Evolutionary conservation across 1,140 invertebrate species (phyloP), one percentile per base, ranked within the genome.

Genomic region (Pararge aegeria): DNA sequence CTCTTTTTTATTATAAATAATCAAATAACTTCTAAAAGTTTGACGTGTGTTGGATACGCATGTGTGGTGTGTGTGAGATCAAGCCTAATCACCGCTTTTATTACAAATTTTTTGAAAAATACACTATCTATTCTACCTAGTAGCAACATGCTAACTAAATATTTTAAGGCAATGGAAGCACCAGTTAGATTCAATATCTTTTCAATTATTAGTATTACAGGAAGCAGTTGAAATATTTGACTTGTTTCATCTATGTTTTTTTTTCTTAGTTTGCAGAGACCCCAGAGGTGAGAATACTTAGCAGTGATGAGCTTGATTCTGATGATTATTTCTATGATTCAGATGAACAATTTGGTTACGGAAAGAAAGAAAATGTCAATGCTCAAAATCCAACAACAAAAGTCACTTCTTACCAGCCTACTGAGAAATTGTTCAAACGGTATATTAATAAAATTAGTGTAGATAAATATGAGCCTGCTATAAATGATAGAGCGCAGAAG

Each of bases 361-460:
- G 60, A 15, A 73, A 72, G 3, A 82, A 82, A 60, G 66, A 75
- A 16, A 70, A 80, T 55, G 24, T 75, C 5, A 91, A 91, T 55
- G 50, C 94, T 78, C 94, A 95, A 82, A 84, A 80, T 40, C 72
- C 89, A 12, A 92, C 93, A n/a, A 93, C 91, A 24, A 95, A 94
- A 88, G 62, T 94, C 10, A 91, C 80, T n/a, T 92, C 91, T 61
- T 97, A 93, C 79, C 96, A 97, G 80, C 95, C 96, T 2, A 91
- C 90, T 44, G 96, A 97, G 40, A 97, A 97, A 70, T 69, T 97
- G 0, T 93, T 96, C 50, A 93, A 94, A 55, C 96, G 95, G 64
- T 97, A 93, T 81, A 85, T 93, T 0, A 93, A 95, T 65, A 96
- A 95, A 90, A 96, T 98, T 20, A 97, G 96, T 90, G 91, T 97